phyloP scores from a whole-genome alignment of 2,888 invertebrate genomes.

The Drosophila setosimentum region DNA sequence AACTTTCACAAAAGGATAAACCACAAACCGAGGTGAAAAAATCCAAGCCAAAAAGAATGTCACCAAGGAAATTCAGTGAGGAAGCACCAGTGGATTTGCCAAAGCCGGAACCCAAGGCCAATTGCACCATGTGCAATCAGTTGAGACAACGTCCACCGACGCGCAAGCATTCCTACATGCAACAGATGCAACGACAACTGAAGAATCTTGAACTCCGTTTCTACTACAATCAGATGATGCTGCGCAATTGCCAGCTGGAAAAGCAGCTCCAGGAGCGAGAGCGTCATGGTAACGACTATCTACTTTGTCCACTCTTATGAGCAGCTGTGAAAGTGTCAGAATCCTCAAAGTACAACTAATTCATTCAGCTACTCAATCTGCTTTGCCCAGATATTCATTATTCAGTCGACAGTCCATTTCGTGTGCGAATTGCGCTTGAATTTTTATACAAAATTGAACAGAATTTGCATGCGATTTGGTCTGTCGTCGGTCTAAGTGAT shows the following conservation, averaged over 20 bases:
- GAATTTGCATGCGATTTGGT: constrained; percentile 18
- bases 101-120: background rate
- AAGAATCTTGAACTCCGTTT: constrained; percentile 32
- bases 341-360: background rate
- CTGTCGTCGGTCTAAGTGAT: background rate
- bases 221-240: constrained; percentile 40
- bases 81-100: background rate
- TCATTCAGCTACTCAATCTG: background rate
- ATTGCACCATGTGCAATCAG: constrained; percentile 6
- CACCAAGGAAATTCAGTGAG: background rate
- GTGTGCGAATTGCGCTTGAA: constrained; percentile 5
- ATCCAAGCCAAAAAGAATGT: background rate
- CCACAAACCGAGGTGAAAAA: background rate
- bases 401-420: background rate
- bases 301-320: background rate
- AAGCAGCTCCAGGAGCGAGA: background rate
- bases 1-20: background rate
- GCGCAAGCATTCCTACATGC: constrained; percentile 34
- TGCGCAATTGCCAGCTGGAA: background rate
- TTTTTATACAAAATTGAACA: background rate
- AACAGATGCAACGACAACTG: constrained; percentile 26
- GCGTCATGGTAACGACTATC: background rate
- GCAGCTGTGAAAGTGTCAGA: background rate
- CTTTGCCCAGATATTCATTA: no score
- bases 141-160: background rate